phyloP scores from a whole-genome alignment of 2,888 invertebrate species.

The Heliconius sara region DNA sequence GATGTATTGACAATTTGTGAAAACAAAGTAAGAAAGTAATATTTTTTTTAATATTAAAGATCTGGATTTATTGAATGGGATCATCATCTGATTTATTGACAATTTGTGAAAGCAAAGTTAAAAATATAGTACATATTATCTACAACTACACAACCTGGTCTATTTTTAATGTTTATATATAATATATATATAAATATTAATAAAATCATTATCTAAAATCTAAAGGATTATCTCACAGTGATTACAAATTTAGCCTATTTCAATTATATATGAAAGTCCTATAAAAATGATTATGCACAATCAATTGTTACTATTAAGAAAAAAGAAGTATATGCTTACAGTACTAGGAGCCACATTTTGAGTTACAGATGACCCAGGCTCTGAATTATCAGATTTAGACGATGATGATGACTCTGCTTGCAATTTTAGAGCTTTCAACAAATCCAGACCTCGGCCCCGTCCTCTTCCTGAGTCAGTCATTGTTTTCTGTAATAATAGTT shows the following conservation, averaged over 20 bases:
- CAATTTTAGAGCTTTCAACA: slow-evolving; percentile 67
- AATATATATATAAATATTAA: too few relatives aligned
- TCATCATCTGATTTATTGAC: too few relatives aligned
- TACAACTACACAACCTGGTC: too few relatives aligned
- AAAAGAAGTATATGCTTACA: slow-evolving; percentile 53
- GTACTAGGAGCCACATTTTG: slow-evolving; percentile 58
- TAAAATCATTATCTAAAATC: too few relatives aligned
- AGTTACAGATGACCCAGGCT: slow-evolving; percentile 57
- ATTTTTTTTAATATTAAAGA: too few relatives aligned
- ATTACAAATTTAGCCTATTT: neutral
- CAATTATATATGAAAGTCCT: neutral
- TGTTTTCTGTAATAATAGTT: slow-evolving; percentile 45
- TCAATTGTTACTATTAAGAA: neutral
- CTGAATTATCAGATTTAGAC: slow-evolving; percentile 56
- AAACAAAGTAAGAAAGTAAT: too few relatives aligned
- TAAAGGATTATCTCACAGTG: neutral
- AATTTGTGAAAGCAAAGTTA: too few relatives aligned
- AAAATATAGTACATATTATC: too few relatives aligned
- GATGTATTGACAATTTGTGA: too few relatives aligned
- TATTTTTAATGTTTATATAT: too few relatives aligned
- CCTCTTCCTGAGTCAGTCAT: slow-evolving; percentile 71
- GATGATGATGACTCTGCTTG: slow-evolving; percentile 60
- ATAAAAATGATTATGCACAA: neutral
- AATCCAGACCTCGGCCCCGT: slow-evolving; percentile 71
- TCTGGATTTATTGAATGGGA: too few relatives aligned